These are phyloP conservation scores for Synanceia verrucosa DNA, from an alignment of 2,797 vertebrate genomes.

Conservation along the genomic window DNA sequence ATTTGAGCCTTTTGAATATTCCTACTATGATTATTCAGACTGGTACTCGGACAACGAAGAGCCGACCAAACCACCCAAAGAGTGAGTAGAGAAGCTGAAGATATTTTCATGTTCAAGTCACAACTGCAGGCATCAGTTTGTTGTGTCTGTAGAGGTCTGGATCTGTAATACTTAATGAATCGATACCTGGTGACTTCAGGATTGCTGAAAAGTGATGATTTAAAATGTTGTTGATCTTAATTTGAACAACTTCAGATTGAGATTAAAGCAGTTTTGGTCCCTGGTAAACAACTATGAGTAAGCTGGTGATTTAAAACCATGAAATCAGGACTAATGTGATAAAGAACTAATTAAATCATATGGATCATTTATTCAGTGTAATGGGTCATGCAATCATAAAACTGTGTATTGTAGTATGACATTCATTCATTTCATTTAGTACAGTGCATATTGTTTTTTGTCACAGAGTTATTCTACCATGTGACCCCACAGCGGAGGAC, in stretches of 20 bases:
- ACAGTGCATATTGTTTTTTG: slow-evolving; percentile 19
- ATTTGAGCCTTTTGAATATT: slow-evolving; percentile 68
- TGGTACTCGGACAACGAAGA: slow-evolving; percentile 76
- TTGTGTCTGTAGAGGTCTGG: neutral
- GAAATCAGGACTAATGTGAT: neutral
- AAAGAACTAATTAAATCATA: neutral
- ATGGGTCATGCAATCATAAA: neutral
- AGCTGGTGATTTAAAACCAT: neutral
- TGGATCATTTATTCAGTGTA: neutral
- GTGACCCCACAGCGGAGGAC: slow-evolving; percentile 84
- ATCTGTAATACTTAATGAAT: neutral
- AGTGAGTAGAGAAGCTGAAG: slow-evolving; percentile 83
- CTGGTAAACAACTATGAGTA: neutral
- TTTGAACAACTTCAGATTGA: neutral
- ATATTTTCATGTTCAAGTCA: neutral
- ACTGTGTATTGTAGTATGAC: neutral
- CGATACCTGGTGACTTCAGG: neutral
- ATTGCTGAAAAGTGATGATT: neutral
- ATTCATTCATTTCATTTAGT: too few species aligned
- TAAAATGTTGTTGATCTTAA: neutral
- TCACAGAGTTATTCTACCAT: slow-evolving; percentile 79
- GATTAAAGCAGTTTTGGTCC: neutral
- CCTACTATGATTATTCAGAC: slow-evolving; percentile 79
- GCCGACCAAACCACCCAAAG: slow-evolving; percentile 74
- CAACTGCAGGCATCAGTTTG: neutral